A percentile compares a stretch with the other conserved stretches of the same genome.
phyloP scores from a whole-genome alignment of 2,113 vertebrate genomes.

The Struthio camelus region DNA sequence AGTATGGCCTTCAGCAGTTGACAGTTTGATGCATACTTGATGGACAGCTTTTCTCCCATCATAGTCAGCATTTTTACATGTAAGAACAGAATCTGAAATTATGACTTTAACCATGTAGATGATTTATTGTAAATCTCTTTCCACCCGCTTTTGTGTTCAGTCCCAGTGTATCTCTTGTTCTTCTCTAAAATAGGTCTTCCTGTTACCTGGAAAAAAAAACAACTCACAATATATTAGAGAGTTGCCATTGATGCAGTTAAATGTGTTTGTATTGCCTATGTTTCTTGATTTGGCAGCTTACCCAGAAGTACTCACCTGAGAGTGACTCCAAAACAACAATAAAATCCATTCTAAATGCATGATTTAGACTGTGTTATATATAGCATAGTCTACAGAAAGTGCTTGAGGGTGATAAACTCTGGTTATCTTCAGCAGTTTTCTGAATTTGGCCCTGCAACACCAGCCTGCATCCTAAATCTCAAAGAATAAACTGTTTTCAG shows the following conservation, averaged over 20 bases:
- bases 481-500: not conserved
- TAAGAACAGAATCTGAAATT: conserved; percentile 5
- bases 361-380: not conserved
- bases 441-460: not conserved
- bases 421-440: not conserved
- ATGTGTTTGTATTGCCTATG: not conserved
- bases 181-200: conserved; percentile 22
- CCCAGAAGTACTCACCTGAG: not conserved
- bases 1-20: conserved; percentile 46
- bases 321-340: not conserved
- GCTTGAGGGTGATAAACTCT: not conserved
- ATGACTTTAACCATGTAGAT: not conserved
- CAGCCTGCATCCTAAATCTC: not conserved
- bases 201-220: not conserved
- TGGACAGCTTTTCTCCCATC: conserved; percentile 6
- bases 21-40: conserved; percentile 42
- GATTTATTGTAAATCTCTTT: conserved; percentile 41
- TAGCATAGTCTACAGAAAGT: not conserved
- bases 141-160: not conserved
- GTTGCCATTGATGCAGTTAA: not conserved
- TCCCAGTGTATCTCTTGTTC: not conserved
- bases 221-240: not conserved
- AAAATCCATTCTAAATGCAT: not conserved
- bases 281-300: not conserved
- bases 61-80: conserved; percentile 31